These are phyloP conservation scores for Hycleus phaleratus DNA, from an alignment of 1,140 invertebrate species.

Conservation along the genomic window DNA sequence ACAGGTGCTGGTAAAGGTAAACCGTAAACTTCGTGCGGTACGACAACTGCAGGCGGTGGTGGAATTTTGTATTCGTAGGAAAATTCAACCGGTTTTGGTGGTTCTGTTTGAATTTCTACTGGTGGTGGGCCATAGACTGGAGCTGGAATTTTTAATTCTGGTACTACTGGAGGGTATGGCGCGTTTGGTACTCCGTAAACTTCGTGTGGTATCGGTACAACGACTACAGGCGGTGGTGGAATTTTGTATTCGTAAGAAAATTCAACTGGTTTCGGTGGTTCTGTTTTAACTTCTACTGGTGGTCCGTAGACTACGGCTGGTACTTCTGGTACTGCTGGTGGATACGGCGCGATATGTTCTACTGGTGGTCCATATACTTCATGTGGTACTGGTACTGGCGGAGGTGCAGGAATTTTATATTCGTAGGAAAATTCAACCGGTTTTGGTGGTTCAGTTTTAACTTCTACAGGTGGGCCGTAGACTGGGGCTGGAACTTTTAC, in stretches of 20 bases:
- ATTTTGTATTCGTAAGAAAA: conserved; percentile 1
- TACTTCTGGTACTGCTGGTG: background rate
- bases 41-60: no score
- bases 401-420: background rate
- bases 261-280: background rate
- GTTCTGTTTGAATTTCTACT: background rate
- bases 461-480: background rate
- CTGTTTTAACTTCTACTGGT: background rate
- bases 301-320: no score
- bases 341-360: no score
- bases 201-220: background rate
- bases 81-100: background rate
- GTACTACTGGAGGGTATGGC: no score
- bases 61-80: conserved; percentile 3
- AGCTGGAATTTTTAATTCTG: no score
- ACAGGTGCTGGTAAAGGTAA: background rate
- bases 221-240: background rate
- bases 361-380: background rate
- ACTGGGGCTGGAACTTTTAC: background rate
- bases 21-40: background rate
- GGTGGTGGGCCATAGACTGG: no score
- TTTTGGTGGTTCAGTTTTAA: background rate
- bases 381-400: background rate
- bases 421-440: conserved; percentile 1
- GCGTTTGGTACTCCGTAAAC: background rate